A percentile compares a stretch with the other conserved stretches of the same genome.
phyloP scores from a whole-genome alignment of 2,113 vertebrate genomes.

The Eurystomus gularis region DNA sequence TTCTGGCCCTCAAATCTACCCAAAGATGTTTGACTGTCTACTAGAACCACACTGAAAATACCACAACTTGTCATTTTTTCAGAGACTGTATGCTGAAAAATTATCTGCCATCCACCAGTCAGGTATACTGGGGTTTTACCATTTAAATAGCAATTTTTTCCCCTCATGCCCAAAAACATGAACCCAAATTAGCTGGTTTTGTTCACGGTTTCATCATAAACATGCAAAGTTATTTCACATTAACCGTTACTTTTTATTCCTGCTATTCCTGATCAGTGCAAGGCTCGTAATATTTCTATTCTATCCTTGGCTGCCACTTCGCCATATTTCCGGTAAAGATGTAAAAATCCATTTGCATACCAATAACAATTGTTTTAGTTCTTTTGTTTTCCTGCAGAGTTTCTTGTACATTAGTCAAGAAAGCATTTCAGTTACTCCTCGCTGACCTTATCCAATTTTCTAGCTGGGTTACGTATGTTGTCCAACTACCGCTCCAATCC shows the following conservation, averaged over 20 bases:
- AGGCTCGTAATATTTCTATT: not conserved
- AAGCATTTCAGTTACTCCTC: not conserved
- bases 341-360: not conserved
- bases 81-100: not conserved
- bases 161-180: not conserved
- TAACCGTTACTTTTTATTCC: not conserved
- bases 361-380: not conserved
- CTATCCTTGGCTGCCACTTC: not conserved
- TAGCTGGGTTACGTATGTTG: not conserved
- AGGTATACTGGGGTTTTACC: not conserved
- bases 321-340: not conserved
- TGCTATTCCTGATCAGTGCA: not conserved
- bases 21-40: not conserved
- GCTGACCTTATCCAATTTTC: not conserved
- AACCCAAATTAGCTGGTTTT: not conserved
- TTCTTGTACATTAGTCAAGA: not conserved
- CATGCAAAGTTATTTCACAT: not conserved
- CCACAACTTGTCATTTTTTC: not conserved
- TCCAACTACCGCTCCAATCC: not conserved
- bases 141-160: not conserved
- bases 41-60: not conserved
- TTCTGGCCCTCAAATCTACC: not conserved
- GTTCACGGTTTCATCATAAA: not conserved
- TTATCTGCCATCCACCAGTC: not conserved
- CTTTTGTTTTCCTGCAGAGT: not conserved